Percentiles rank a stretch among this genome's conserved stretches.
phyloP scores from a whole-genome alignment of 1,140 invertebrate genomes.

The Hetaerina americana region DNA sequence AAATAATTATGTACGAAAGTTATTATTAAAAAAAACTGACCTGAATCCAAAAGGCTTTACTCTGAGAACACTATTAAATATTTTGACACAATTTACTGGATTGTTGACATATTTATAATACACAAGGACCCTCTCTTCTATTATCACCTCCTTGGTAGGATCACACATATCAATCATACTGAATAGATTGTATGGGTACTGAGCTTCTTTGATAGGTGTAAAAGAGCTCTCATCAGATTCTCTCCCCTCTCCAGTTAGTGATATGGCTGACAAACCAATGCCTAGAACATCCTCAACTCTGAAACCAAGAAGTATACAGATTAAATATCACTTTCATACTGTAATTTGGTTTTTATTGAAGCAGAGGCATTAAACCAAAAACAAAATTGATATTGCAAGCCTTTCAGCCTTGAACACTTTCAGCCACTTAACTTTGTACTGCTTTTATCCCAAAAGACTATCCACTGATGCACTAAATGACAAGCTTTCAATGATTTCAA shows the following conservation, averaged over 20 bases:
- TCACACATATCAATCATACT: slow-evolving; percentile 94
- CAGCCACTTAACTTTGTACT: no score
- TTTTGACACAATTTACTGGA: slow-evolving; percentile 94
- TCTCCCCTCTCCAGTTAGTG: slow-evolving; percentile 83
- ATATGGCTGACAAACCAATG: slow-evolving; percentile 75
- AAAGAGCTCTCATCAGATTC: slow-evolving; percentile 78
- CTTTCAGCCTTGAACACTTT: no score
- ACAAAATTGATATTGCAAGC: no score
- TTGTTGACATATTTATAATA: slow-evolving; percentile 97
- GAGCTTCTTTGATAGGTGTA: slow-evolving; percentile 64
- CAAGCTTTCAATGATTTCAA: no score
- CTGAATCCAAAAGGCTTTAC: slow-evolving; percentile 78
- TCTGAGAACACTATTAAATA: slow-evolving; percentile 73
- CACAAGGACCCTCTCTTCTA: slow-evolving; percentile 81
- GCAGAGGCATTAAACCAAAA: no score
- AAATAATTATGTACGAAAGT: not conserved
- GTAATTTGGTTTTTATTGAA: no score
- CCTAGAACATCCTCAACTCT: slow-evolving; percentile 75
- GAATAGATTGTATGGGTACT: slow-evolving; percentile 88
- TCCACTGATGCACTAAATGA: no score
- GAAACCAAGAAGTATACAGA: slow-evolving; percentile 23
- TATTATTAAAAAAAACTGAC: slow-evolving; percentile 22
- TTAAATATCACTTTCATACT: no score
- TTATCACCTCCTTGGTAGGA: slow-evolving; percentile 75
- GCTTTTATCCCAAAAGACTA: no score